Conservation (phyloP, 2,113 vertebrate genomes). For the Cyanoderma ruficeps region DNA sequence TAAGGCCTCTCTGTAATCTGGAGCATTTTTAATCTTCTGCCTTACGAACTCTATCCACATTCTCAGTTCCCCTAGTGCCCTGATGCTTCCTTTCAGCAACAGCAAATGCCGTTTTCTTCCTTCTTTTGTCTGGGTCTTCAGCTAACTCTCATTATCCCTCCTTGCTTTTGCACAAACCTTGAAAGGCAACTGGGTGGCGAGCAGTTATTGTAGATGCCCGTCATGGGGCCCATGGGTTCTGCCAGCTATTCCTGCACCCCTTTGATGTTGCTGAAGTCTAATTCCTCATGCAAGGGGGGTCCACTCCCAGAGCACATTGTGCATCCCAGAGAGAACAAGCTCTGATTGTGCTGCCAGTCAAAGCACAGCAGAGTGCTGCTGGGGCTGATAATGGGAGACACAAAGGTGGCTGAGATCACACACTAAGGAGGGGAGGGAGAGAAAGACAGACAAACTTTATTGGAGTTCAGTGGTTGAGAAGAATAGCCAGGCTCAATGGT, state of each 20-base stretch:
- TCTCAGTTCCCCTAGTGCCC: neutral
- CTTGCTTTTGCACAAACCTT: constrained; percentile 2
- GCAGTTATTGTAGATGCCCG: constrained; percentile 12
- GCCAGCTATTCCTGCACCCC: neutral
- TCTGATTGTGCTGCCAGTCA: constrained; percentile 48
- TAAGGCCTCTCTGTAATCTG: neutral
- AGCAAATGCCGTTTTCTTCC: neutral
- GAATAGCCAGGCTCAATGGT: constrained; percentile 3
- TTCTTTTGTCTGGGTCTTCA: constrained; percentile 11
- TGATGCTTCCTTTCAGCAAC: neutral
- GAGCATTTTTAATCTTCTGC: neutral
- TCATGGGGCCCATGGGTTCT: constrained; percentile 3
- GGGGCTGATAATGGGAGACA: constrained; percentile 29
- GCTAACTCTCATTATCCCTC: constrained; percentile 17
- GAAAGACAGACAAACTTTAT: neutral
- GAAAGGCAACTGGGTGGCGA: constrained; percentile 33
- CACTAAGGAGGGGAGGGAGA: neutral
- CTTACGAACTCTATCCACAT: neutral
- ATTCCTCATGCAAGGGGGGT: constrained; percentile 2
- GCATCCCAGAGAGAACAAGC: constrained; percentile 12
- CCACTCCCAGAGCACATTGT: constrained; percentile 5
- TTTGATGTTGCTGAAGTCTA: constrained; percentile 29
- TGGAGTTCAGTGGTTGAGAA: constrained; percentile 29
- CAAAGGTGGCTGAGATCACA: constrained; percentile 50
- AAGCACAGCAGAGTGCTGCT: constrained; percentile 5